Evolutionary conservation across 2,888 invertebrate genomes (phyloP).

Genomic region (Melanostoma mellinum): DNA sequence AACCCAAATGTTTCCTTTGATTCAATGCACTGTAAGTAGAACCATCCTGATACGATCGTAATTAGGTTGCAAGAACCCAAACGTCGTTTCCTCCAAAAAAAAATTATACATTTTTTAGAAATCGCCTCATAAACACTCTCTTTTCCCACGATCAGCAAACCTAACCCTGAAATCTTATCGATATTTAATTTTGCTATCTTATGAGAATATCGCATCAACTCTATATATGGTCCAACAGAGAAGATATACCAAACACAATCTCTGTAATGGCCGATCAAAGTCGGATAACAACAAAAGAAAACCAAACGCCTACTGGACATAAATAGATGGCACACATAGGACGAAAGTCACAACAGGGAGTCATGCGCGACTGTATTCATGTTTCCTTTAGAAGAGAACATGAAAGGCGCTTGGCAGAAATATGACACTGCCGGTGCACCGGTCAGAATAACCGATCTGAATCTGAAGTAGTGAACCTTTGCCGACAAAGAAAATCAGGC

Average conservation of each 20-base stretch:
- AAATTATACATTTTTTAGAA: too few relatives aligned
- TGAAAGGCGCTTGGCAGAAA: slow-evolving; percentile 37
- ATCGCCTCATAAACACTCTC: neutral
- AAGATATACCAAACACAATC: slow-evolving; percentile 19
- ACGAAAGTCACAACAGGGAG: slow-evolving; percentile 31
- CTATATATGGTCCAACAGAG: neutral
- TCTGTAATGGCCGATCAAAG: slow-evolving; percentile 43
- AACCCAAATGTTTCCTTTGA: too few relatives aligned
- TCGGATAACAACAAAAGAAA: slow-evolving; percentile 50
- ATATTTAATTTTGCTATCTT: neutral
- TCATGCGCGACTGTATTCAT: neutral
- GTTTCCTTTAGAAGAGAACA: slow-evolving; percentile 34
- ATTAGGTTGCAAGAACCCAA: too few relatives aligned
- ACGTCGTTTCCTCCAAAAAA: too few relatives aligned
- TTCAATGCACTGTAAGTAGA: too few relatives aligned
- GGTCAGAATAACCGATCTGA: slow-evolving; percentile 3
- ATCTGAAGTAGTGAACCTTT: neutral
- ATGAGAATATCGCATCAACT: neutral
- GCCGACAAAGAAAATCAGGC: slow-evolving; percentile 43
- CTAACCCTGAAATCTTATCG: neutral
- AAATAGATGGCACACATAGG: slow-evolving; percentile 11
- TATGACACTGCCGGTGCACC: slow-evolving; percentile 19
- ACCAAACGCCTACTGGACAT: slow-evolving; percentile 21
- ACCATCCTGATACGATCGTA: too few relatives aligned
- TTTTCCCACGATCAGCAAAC: neutral